Percentiles rank a stretch among this genome's conserved stretches.
Conservation (phyloP, 2,113 vertebrate species). For the Siniperca chuatsi region DNA sequence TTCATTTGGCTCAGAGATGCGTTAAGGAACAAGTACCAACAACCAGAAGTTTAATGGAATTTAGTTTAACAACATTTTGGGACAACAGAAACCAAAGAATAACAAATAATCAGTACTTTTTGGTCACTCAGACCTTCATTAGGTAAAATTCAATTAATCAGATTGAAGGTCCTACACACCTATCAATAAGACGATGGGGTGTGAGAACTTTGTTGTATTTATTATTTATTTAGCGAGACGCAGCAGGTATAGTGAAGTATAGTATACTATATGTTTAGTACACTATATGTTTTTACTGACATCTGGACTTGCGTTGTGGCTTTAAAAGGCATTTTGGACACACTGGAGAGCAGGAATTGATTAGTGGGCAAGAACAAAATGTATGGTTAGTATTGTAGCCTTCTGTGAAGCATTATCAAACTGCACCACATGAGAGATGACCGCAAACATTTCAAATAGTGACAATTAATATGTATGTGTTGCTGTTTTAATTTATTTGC, state of each 20-base stretch:
- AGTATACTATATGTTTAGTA: too few relatives aligned
- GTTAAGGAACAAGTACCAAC: too few relatives aligned
- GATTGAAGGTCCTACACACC: too few relatives aligned
- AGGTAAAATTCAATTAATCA: background rate
- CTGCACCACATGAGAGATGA: background rate
- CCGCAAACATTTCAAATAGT: background rate
- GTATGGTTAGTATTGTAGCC: background rate
- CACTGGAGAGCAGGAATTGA: background rate
- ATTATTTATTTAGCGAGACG: background rate
- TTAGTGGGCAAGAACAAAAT: background rate
- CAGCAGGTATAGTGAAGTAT: too few relatives aligned
- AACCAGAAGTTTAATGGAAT: too few relatives aligned
- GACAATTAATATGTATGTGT: background rate
- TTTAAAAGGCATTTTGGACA: background rate
- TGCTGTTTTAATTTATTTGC: too few relatives aligned
- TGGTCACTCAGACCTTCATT: background rate
- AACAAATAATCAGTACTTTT: background rate
- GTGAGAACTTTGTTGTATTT: background rate
- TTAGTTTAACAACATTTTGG: too few relatives aligned
- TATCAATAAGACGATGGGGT: background rate
- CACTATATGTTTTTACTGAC: background rate
- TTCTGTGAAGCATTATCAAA: background rate
- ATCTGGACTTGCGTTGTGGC: slow-evolving; percentile 2
- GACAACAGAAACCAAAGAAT: too few relatives aligned
- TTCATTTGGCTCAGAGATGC: too few relatives aligned